Base-by-base conservation (phyloP, 2,797 vertebrate genomes). In the Amphiprion clarkii region DNA sequence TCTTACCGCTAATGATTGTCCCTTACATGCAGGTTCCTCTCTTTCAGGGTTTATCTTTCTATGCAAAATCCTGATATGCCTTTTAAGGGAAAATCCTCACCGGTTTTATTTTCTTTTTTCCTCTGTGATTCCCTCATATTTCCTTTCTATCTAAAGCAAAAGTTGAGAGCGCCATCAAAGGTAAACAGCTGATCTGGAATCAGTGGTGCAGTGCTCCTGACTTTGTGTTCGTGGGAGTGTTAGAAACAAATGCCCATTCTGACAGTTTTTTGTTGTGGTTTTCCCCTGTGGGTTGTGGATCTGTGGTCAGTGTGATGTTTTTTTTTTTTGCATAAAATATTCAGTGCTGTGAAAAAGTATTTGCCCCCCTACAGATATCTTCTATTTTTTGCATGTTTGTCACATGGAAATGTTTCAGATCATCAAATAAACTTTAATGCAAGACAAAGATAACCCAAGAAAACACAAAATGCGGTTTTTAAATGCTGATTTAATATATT, bases 81-180 rank as follows among this genome's bases (percentile, higher is more conserved):
- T 59, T 71, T 64, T 2, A 49, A 51, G 4, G 40, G 21, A 19
- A 27, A 63, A 14, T 65, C 14, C 25, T 80, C 40, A 71, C 8
- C 16, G 12, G 51, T 69, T 76, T 14, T 69, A 53, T 57, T 79
- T 68, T 67, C 11, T 31, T 66, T 72, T 67, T 74, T 63, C 52
- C 60, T 71, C 36, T 68, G 63, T 75, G 69, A 74, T 76, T 82
- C 52, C 23, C 14, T 94, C 84, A 80, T 80, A 86, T 90, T 31
- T 89, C 86, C 81, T 76, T 56, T 93, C 87, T 92, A 86, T 64
- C 78, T 87, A 88, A 95, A 97, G 96, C 95, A 89, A 96, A 96
- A 95, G 95, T 96, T 95, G 95, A 96, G 90, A 96, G 87, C 94
- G 92, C 95, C 88, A 89, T 96, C 88, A 96, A 97, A 96, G 95